Base-by-base conservation (phyloP, 2,888 invertebrate species). In the Nomada fucata region DNA sequence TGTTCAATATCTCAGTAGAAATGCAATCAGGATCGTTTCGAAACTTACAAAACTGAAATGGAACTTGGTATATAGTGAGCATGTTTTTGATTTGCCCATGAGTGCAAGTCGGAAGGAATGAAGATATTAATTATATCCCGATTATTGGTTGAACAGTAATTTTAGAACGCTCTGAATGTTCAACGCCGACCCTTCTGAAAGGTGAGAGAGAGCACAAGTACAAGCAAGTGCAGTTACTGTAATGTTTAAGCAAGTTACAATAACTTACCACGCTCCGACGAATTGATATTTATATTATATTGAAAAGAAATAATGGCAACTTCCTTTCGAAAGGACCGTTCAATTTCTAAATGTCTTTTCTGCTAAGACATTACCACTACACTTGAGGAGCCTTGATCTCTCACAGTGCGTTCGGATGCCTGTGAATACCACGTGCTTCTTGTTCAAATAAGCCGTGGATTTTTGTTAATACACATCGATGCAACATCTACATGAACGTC, bases 381-480 rank as follows among this genome's bases (percentile, higher is more conserved):
- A 7, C 10, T 59, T 36, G n/a, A 23, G 20, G 5, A 67, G 52
- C n/a, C 20, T 57, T 57, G 13, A 13, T 52, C 47, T 26, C 29
- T 11, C 47, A 23, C 15, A 23, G 61, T 26, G 2, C 15, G 11
- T 75, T n/a, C 18, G 15, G 26, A 44, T 57, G 29, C 55, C 42
- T 44, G 36, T 53, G 29, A 59, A 74, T 61, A 72, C 47, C 47
- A 29, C 69, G 60, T 55, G 18, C 65, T 71, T 60, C 75, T 81
- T 69, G 79, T 82, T 79, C 68, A 74, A 87, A 82, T 72, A 82
- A 86, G 53, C 70, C 42, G 47, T 57, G 64, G 61, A 83, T 77
- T 79, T 84, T 79, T 57, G 53, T 72, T 42, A 26, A 81, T 67
- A 61, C 68, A 67, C 75, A 53, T 76, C 68, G 57, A 10, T 53